A percentile compares a stretch with the other conserved stretches of the same genome.
phyloP scores from a whole-genome alignment of 2,888 invertebrate genomes.

The Camponotus fellah region DNA sequence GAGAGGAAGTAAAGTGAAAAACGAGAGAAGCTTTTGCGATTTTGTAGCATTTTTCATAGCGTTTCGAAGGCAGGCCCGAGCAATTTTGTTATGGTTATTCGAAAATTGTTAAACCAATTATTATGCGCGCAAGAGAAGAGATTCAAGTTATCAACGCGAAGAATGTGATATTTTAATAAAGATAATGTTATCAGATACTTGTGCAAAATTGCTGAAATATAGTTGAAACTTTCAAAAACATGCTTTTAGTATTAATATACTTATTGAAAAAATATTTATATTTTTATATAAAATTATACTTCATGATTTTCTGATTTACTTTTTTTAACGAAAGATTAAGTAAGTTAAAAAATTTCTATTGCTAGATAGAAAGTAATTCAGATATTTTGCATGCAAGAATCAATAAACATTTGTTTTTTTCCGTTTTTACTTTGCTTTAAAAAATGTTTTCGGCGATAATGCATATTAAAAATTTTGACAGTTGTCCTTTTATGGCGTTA shows the following conservation, averaged over 20 bases:
- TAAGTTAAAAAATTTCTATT: background rate
- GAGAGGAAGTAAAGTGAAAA: slow-evolving; percentile 30
- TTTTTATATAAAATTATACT: slow-evolving; percentile 12
- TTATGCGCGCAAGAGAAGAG: background rate
- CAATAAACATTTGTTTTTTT: background rate
- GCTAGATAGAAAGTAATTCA: background rate
- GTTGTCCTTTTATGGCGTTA: slow-evolving; percentile 3
- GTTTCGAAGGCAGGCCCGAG: slow-evolving; percentile 67
- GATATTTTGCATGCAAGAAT: background rate
- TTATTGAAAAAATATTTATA: background rate
- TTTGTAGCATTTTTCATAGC: slow-evolving; percentile 61
- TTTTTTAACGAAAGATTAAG: background rate
- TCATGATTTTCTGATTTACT: background rate
- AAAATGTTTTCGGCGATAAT: background rate
- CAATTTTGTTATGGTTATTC: slow-evolving; percentile 74
- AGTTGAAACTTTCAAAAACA: background rate
- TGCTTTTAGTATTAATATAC: background rate
- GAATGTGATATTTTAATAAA: background rate
- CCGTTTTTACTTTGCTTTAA: background rate
- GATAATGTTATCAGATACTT: background rate
- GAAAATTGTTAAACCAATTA: background rate
- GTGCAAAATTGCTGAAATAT: background rate
- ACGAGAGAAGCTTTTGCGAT: slow-evolving; percentile 63
- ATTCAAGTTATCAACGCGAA: background rate
- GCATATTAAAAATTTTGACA: background rate